phyloP scores from a whole-genome alignment of 2,888 invertebrate species.

The Papilio protenor region DNA sequence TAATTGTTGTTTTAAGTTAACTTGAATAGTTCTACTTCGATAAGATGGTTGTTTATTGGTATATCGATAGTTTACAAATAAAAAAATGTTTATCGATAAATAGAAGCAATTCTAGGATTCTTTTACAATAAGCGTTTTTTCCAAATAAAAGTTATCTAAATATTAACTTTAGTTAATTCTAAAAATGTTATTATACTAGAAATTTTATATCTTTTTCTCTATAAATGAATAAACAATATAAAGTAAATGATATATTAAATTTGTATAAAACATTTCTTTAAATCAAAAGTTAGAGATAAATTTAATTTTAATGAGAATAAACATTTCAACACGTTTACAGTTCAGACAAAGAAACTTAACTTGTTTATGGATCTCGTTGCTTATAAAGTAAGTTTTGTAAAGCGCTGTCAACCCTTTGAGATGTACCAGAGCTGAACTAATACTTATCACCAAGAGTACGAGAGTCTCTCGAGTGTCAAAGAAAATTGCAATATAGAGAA shows the following conservation, averaged over 20 bases:
- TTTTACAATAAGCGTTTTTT: no score
- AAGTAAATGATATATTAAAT: no score
- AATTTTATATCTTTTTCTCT: no score
- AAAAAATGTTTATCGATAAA: neutral
- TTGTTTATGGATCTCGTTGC: neutral
- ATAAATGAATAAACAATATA: no score
- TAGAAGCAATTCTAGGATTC: neutral
- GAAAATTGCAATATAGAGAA: conserved; percentile 50
- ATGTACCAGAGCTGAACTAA: conserved; percentile 17
- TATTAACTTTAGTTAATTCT: no score
- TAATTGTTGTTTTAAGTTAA: conserved; percentile 32
- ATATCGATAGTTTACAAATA: neutral
- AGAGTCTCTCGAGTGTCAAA: conserved; percentile 46
- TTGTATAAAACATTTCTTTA: no score
- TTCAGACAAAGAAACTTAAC: neutral
- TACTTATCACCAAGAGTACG: conserved; percentile 30
- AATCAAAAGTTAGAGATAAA: neutral
- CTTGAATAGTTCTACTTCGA: neutral
- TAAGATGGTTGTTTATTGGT: neutral
- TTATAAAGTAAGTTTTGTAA: conserved; percentile 23
- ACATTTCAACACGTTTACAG: neutral
- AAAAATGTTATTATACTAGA: no score
- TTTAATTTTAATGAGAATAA: neutral
- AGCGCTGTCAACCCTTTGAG: conserved; percentile 28
- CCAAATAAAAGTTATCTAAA: no score